Conservation (phyloP, 2,113 vertebrate genomes). For the Choloepus hoffmanni region DNA sequence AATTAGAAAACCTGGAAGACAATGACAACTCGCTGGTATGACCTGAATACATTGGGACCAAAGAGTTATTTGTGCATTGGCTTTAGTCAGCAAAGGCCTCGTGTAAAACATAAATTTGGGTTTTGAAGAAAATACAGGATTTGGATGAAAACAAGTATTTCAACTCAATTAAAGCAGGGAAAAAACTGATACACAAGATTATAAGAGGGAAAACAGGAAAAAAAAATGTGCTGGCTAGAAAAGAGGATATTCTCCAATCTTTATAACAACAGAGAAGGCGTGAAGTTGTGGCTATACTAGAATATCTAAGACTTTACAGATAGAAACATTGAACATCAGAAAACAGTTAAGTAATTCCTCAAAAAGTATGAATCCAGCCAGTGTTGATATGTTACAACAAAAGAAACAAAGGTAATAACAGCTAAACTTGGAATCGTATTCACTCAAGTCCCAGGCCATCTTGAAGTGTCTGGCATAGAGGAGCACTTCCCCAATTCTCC, state of each 20-base stretch:
- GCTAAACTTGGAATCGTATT: not conserved
- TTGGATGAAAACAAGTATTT: not conserved
- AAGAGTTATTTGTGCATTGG: not conserved
- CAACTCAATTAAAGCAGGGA: not conserved
- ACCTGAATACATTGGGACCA: not conserved
- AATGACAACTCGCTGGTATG: too few relatives aligned
- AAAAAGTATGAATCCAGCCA: not conserved
- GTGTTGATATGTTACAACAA: not conserved
- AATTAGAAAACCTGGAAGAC: not conserved
- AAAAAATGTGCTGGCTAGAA: not conserved
- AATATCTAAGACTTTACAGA: not conserved
- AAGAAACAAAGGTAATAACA: not conserved
- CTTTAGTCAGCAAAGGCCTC: not conserved
- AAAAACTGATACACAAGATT: not conserved
- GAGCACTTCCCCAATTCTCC: not conserved
- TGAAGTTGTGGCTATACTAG: not conserved
- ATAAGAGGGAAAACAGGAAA: not conserved
- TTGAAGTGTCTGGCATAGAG: not conserved
- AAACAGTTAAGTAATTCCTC: conserved; percentile 8
- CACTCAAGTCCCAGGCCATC: not conserved
- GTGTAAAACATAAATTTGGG: not conserved
- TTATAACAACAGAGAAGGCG: not conserved
- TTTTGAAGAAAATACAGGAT: conserved; percentile 46
- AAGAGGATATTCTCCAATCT: not conserved
- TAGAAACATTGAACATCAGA: not conserved